Evolutionary conservation across 2,113 vertebrate genomes (phyloP).

Genomic region (Myrmecophaga tridactyla): DNA sequence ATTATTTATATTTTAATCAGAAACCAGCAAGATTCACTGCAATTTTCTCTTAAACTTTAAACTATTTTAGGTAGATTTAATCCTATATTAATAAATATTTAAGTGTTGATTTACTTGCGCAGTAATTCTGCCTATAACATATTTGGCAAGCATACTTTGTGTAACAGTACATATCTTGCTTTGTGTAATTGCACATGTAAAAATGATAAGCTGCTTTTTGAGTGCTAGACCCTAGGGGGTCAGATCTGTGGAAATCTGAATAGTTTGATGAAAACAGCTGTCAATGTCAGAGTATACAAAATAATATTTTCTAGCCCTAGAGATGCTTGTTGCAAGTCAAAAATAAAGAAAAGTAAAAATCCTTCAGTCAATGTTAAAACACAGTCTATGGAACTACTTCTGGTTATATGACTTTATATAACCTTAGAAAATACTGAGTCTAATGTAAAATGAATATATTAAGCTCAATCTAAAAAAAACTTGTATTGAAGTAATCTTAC

Average conservation of each 20-base stretch:
- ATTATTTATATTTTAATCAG: not conserved
- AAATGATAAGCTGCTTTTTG: not conserved
- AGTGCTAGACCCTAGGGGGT: not conserved
- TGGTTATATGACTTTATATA: not conserved
- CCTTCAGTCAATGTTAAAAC: not conserved
- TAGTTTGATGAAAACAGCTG: not conserved
- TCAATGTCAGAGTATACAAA: not conserved
- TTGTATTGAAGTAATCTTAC: not conserved
- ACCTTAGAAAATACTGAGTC: conserved; percentile 5
- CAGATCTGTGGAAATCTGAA: not conserved
- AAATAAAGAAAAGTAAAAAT: not conserved
- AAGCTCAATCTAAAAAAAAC: not conserved
- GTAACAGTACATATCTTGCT: not conserved
- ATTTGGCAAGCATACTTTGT: not conserved
- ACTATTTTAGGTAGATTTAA: conserved; percentile 14
- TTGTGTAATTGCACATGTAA: no score
- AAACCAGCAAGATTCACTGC: conserved; percentile 10
- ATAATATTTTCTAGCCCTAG: not conserved
- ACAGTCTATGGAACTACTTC: not conserved
- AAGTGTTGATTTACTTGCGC: conserved; percentile 18
- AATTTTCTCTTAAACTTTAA: conserved; percentile 11
- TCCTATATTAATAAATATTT: not conserved
- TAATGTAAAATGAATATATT: conserved; percentile 15
- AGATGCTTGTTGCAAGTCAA: not conserved
- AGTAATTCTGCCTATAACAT: not conserved